These are phyloP conservation scores for Apocrypta bakeri DNA, from an alignment of 1,140 invertebrate genomes.

Conservation along the genomic window DNA sequence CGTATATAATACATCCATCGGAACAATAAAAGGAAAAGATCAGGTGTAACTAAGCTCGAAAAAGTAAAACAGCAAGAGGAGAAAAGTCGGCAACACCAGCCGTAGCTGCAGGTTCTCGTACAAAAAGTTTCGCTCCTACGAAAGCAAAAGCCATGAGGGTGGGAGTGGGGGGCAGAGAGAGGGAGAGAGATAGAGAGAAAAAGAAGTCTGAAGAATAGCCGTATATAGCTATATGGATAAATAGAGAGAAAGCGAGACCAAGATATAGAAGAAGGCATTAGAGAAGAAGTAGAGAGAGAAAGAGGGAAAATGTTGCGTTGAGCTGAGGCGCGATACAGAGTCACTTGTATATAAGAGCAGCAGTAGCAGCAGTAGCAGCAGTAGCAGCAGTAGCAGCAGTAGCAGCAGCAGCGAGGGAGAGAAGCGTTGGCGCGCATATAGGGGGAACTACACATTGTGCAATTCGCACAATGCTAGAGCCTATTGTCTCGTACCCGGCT, in stretches of 20 bases:
- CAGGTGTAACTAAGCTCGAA: neutral
- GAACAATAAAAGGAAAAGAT: neutral
- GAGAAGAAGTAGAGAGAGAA: neutral
- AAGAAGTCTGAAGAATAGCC: neutral
- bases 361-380: too few species aligned
- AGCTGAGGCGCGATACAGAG: neutral
- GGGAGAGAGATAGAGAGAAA: too few species aligned
- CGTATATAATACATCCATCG: neutral
- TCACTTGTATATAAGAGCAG: neutral
- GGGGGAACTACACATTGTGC: neutral
- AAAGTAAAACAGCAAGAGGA: neutral
- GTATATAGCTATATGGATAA: neutral
- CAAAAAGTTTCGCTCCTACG: neutral
- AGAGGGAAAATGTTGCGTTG: neutral
- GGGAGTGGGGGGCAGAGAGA: too few species aligned
- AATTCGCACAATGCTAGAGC: neutral
- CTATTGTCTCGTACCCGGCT: neutral
- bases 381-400: too few species aligned
- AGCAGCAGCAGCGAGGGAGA: neutral
- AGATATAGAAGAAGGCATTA: neutral
- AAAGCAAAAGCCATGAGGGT: neutral
- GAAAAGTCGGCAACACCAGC: too few species aligned
- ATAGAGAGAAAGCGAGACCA: neutral
- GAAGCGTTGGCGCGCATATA: neutral
- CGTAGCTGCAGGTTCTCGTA: too few species aligned